These are phyloP conservation scores for Leptopilina clavipes DNA, from an alignment of 1,140 invertebrate genomes.

Conservation along the genomic window DNA sequence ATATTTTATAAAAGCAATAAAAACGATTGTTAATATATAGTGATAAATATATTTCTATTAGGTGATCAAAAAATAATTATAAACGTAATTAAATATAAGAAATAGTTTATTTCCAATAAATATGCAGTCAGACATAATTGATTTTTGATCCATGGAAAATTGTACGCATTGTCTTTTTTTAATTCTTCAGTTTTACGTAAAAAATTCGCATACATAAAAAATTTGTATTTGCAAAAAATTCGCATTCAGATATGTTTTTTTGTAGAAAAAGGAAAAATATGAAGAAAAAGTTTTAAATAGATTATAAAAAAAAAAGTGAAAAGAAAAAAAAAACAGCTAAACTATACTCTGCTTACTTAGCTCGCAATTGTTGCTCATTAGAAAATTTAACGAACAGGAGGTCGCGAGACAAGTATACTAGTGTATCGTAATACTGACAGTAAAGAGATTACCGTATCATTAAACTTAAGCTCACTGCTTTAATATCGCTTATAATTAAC, in stretches of 20 bases:
- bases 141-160: neutral
- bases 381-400: conserved; percentile 43
- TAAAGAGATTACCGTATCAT: conserved; percentile 70
- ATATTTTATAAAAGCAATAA: no score
- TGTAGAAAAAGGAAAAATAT: no score
- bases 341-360: conserved; percentile 56
- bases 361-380: conserved; percentile 49
- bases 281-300: no score
- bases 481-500: conserved; percentile 25
- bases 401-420: conserved; percentile 67
- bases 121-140: conserved; percentile 20
- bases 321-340: conserved; percentile 49
- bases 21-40: no score
- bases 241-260: neutral
- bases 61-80: neutral
- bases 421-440: conserved; percentile 73
- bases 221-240: neutral
- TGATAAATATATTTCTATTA: no score
- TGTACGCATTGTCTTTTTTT: conserved; percentile 10
- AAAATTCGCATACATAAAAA: conserved; percentile 23
- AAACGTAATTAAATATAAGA: conserved; percentile 1
- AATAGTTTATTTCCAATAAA: conserved; percentile 34
- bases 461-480: conserved; percentile 53
- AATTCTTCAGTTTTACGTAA: conserved; percentile 1
- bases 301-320: conserved; percentile 40